phyloP scores from a whole-genome alignment of 2,113 vertebrate species.

The Callospermophilus lateralis region DNA sequence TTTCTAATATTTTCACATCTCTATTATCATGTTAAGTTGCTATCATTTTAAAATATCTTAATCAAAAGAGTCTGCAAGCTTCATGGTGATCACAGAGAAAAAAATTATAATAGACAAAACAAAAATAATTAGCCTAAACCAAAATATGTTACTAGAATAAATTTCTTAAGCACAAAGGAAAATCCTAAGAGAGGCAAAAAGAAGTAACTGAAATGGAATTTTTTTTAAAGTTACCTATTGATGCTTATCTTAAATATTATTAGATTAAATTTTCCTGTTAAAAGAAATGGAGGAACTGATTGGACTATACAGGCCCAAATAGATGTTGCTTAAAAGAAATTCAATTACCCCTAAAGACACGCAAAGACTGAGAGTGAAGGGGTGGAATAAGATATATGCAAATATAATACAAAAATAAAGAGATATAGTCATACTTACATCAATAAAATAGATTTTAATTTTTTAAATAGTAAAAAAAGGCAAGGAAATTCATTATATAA shows the following conservation, averaged over 20 bases:
- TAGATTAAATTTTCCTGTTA: not conserved
- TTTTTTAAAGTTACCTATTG: no score
- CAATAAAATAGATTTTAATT: not conserved
- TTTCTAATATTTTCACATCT: not conserved
- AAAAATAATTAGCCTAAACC: not conserved
- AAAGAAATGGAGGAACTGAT: not conserved
- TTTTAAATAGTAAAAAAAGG: not conserved
- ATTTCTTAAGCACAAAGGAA: not conserved
- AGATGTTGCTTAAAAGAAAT: not conserved
- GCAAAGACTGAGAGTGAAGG: not conserved
- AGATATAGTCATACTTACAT: not conserved
- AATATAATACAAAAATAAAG: not conserved
- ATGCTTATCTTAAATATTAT: no score
- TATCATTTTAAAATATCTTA: not conserved
- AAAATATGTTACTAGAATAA: not conserved
- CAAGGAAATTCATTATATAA: not conserved
- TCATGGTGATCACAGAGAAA: not conserved
- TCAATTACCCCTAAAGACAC: not conserved
- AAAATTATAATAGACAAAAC: not conserved
- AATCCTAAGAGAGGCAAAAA: no score
- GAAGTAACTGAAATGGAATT: no score
- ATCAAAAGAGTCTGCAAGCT: not conserved
- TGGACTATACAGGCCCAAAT: no score
- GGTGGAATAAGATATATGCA: not conserved
- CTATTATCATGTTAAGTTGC: no score